A percentile compares a stretch with the other conserved stretches of the same genome.
Evolutionary conservation across 1,140 invertebrate genomes (phyloP).

Genomic region (Pachypsylla venusta): DNA sequence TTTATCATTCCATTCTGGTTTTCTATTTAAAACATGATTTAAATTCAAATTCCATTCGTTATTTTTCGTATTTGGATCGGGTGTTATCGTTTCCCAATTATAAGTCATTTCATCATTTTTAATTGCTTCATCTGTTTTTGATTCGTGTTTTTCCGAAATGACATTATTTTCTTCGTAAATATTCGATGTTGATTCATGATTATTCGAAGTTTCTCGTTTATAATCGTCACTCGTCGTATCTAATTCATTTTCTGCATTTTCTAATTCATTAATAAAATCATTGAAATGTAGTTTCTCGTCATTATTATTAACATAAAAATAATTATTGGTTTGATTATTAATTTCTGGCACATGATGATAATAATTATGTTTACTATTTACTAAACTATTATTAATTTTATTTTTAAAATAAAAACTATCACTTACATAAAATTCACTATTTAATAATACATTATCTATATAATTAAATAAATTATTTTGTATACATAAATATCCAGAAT

Average conservation of each 20-base stretch:
- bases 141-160: neutral
- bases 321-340: neutral
- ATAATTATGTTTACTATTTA: too few relatives aligned
- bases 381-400: neutral
- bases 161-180: neutral
- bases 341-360: neutral
- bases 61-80: neutral
- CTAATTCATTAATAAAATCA: neutral
- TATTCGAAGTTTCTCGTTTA: neutral
- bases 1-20: neutral
- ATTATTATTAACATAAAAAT: neutral
- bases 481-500: neutral
- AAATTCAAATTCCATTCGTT: neutral
- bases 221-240: neutral
- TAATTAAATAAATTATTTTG: neutral
- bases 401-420: conserved; percentile 7
- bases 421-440: conserved; percentile 5
- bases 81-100: neutral
- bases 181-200: neutral
- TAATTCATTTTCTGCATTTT: neutral
- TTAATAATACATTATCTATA: neutral
- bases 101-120: neutral
- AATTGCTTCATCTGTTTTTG: neutral
- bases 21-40: neutral
- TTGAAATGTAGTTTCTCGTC: neutral